A percentile compares a stretch with the other conserved stretches of the same genome.
Conservation (phyloP, 1,140 invertebrate species). For the Lamellibrachia luymesi region DNA sequence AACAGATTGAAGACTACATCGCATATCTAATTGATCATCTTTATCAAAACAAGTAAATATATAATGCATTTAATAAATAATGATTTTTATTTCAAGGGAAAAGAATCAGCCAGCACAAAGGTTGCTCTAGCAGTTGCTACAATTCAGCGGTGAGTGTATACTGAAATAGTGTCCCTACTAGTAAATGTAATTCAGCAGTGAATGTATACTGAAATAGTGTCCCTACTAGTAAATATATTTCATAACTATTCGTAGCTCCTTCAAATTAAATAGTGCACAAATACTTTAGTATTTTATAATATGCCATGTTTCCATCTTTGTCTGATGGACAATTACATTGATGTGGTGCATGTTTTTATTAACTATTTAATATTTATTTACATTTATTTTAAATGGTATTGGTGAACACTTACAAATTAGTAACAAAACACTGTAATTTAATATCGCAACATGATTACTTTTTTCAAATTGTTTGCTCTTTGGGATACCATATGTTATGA, state of each 20-base stretch:
- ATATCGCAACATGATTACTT: too few relatives aligned
- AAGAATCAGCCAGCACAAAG: conserved; percentile 52
- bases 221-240: background rate
- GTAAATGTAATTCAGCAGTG: background rate
- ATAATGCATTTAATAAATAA: background rate
- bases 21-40: too few relatives aligned
- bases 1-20: too few relatives aligned
- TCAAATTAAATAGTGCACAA: too few relatives aligned
- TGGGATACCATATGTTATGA: too few relatives aligned
- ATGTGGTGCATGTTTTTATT: too few relatives aligned
- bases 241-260: background rate
- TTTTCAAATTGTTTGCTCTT: too few relatives aligned
- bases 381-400: background rate
- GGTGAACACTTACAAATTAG: background rate
- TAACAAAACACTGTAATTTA: too few relatives aligned
- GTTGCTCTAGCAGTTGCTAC: conserved; percentile 47
- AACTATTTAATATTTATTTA: too few relatives aligned
- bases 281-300: too few relatives aligned
- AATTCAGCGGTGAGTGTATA: conserved; percentile 23
- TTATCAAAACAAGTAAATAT: too few relatives aligned
- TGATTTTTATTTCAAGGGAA: conserved; percentile 39
- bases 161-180: conserved; percentile 36
- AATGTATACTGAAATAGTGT: background rate
- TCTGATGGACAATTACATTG: background rate
- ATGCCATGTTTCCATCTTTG: too few relatives aligned